Conservation (phyloP, 2,888 invertebrate genomes). For the Apoda limacodes region DNA sequence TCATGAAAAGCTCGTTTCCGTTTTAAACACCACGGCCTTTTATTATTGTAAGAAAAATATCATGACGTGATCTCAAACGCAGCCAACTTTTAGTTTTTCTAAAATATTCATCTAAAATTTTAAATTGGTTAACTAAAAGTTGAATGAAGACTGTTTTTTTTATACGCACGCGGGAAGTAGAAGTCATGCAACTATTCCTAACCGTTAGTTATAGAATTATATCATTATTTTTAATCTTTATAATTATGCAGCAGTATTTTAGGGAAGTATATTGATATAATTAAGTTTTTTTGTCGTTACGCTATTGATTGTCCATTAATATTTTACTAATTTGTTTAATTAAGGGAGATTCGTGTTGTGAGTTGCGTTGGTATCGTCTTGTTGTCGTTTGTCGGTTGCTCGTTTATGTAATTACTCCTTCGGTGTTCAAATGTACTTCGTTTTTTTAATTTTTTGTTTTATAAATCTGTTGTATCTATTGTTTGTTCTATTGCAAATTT, state of each 20-base stretch:
- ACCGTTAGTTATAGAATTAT: slow-evolving; percentile 56
- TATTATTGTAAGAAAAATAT: slow-evolving; percentile 18
- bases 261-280: slow-evolving; percentile 50
- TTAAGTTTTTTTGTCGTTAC: slow-evolving; percentile 49
- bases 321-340: slow-evolving; percentile 23
- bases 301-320: slow-evolving; percentile 36
- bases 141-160: too few species aligned
- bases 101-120: slow-evolving; percentile 11
- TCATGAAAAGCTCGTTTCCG: too few species aligned
- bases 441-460: too few species aligned
- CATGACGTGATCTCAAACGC: slow-evolving; percentile 24
- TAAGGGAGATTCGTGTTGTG: slow-evolving; percentile 13
- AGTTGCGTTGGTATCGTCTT: slow-evolving; percentile 24
- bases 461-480: too few species aligned
- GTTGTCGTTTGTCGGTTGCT: slow-evolving; percentile 22
- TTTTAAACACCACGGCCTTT: too few species aligned
- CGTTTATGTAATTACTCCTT: too few species aligned
- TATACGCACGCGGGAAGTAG: too few species aligned
- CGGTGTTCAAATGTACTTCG: too few species aligned
- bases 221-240: slow-evolving; percentile 66
- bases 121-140: too few species aligned
- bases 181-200: slow-evolving; percentile 28
- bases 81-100: slow-evolving; percentile 26
- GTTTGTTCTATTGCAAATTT: too few species aligned
- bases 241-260: slow-evolving; percentile 66